phyloP scores from a whole-genome alignment of 2,113 vertebrate genomes.

The Machaerirhynchus nigripectus region DNA sequence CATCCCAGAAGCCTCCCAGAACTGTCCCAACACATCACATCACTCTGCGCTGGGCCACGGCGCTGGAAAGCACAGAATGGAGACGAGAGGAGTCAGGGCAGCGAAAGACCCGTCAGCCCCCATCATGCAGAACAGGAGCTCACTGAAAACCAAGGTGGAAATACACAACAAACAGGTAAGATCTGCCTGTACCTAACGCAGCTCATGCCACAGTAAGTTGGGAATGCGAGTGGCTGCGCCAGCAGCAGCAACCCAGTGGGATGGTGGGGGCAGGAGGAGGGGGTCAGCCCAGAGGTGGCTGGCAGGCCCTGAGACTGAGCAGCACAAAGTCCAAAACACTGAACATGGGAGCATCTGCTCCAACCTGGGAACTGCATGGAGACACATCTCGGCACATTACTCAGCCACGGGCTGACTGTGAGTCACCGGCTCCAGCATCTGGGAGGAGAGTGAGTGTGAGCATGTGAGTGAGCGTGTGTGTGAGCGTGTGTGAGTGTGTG shows the following conservation, averaged over 20 bases:
- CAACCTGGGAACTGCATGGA: constrained; percentile 1
- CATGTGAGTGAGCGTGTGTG: not conserved
- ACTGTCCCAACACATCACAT: rapidly evolving
- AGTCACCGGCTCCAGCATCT: constrained; percentile 33
- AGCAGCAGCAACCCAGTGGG: not conserved
- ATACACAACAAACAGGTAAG: not conserved
- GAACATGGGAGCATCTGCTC: not conserved
- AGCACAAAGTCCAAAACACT: not conserved
- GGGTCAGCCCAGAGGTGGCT: rapidly evolving
- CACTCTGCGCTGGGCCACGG: rapidly evolving
- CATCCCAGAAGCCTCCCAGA: not conserved
- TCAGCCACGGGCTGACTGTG: constrained; percentile 52
- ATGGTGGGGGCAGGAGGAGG: not conserved
- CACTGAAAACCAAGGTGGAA: not conserved
- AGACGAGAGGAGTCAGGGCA: not conserved
- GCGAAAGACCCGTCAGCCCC: not conserved
- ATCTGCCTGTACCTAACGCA: not conserved
- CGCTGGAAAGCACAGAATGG: not conserved
- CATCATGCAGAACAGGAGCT: not conserved
- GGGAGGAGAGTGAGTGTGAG: not conserved
- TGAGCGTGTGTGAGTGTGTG: not conserved
- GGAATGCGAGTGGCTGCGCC: rapidly evolving
- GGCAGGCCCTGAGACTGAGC: not conserved
- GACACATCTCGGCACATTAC: not conserved
- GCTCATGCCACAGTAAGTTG: rapidly evolving